phyloP scores from a whole-genome alignment of 2,113 vertebrate genomes.

The Pithys albifrons region DNA sequence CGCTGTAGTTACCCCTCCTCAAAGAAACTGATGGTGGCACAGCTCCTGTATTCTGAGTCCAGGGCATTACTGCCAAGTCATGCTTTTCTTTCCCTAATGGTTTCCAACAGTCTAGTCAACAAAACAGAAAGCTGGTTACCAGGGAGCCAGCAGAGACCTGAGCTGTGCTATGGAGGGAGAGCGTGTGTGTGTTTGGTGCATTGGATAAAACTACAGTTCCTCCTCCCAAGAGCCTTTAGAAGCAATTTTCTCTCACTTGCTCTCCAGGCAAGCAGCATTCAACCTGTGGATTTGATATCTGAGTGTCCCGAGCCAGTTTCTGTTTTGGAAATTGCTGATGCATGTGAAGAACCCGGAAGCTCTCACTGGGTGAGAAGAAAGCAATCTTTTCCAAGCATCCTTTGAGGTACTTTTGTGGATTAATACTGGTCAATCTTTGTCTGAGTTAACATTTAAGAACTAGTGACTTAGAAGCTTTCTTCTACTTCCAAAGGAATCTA shows the following conservation, averaged over 20 bases:
- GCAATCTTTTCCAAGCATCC: not conserved
- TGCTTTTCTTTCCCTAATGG: not conserved
- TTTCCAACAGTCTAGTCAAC: not conserved
- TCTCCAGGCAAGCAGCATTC: not conserved
- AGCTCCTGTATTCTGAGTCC: not conserved
- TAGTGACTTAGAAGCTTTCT: not conserved
- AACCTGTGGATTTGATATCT: not conserved
- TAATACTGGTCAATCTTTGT: not conserved
- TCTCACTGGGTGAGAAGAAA: not conserved
- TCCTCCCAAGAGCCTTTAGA: not conserved
- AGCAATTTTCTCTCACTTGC: not conserved
- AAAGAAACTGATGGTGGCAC: not conserved
- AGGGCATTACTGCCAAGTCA: not conserved
- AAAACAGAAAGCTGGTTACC: slow-evolving; percentile 29
- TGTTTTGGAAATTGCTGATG: not conserved
- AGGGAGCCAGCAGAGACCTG: not conserved
- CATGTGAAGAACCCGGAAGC: not conserved
- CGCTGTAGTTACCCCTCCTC: not conserved
- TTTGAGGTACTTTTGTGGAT: not conserved
- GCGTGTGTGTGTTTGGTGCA: not conserved
- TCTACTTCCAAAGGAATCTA: not conserved
- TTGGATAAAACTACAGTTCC: not conserved
- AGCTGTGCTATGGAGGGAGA: not conserved
- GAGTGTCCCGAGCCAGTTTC: not conserved
- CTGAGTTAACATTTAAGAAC: not conserved